Evolutionary conservation across 2,797 vertebrate genomes (phyloP), one percentile per base, ranked within the genome.

Genomic region (Melanitta fusca): DNA sequence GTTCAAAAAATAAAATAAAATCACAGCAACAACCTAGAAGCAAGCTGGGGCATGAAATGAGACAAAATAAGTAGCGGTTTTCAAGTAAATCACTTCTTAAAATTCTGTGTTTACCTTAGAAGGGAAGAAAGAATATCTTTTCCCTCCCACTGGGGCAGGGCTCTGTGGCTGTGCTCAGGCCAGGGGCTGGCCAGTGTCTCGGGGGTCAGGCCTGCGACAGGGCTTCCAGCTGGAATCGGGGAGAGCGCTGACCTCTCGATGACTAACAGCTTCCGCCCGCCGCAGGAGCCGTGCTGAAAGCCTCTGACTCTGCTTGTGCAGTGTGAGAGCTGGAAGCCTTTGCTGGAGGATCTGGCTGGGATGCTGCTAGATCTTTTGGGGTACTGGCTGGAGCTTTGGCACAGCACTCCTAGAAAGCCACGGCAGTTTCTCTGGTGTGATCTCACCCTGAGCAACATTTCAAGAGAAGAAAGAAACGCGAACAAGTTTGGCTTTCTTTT

Each of bases 1-100:
- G 58, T 95, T 82, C 49, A 4, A 80, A 97, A 34, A 15, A 24
- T 10, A 57, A 71, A 36, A 38, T 45, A 79, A 92, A 79, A 96
- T 88, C 91, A 96, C 82, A 94, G 88, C 86, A 96, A 96, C 85
- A 96, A 96, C 78, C 83, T 79, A 92, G 91, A 97, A 96, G 82
- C 70, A 95, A 97, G 86, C n/a, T 65, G 70, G 89, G 81, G 81
- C 89, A 96, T 87, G 78, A 91, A 96, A 97, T 88, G 58, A 93
- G 83, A 77, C 96, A 85, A 93, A 85, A 66, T 83, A 93, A 65
- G 47, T 41, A 94, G 39, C 18, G 54, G 47, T 82, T 93, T 97
- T 95, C 80, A 95, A 96, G 80, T 70, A 89, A 89, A 96, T 89
- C 36, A 74, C 43, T 93, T 97, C 82, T 66, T 0, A 92, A 85